Evolutionary conservation across 1,140 invertebrate genomes (phyloP).

Genomic region (Zophobas atratus): DNA sequence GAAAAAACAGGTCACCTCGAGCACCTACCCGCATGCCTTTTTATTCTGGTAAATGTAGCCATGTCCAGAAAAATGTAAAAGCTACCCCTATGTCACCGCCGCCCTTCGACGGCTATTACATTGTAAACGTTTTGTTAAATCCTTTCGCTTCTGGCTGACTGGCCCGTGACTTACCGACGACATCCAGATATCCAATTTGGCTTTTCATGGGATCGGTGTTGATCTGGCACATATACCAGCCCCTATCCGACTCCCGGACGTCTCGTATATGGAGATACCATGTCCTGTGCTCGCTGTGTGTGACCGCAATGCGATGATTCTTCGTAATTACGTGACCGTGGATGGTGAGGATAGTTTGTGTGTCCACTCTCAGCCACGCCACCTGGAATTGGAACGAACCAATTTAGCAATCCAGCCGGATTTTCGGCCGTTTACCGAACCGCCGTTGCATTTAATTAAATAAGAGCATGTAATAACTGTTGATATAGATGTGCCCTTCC

Average conservation of each 20-base stretch:
- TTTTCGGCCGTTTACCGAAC: conserved; percentile 24
- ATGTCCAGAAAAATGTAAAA: too few species aligned
- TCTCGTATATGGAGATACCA: conserved; percentile 90
- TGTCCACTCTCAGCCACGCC: conserved; percentile 91
- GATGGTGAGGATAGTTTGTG: conserved; percentile 91
- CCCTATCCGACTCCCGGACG: conserved; percentile 84
- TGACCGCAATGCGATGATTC: conserved; percentile 87
- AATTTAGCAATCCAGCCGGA: conserved; percentile 47
- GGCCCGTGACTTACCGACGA: conserved; percentile 82
- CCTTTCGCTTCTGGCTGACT: too few species aligned
- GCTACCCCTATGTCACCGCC: too few species aligned
- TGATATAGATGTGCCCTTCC: conserved; percentile 39
- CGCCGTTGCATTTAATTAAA: conserved; percentile 36
- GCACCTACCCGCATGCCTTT: too few species aligned
- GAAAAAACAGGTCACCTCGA: too few species aligned
- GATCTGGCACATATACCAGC: conserved; percentile 92
- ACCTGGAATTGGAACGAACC: conserved; percentile 73
- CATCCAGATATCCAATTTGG: conserved; percentile 89
- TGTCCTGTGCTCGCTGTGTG: conserved; percentile 84
- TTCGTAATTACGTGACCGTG: conserved; percentile 92
- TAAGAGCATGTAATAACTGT: conserved; percentile 39
- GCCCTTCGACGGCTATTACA: too few species aligned
- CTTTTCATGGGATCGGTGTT: conserved; percentile 95
- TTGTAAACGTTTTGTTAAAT: too few species aligned
- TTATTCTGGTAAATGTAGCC: too few species aligned